Percentiles rank a stretch among this genome's conserved stretches.
phyloP scores from a whole-genome alignment of 30 jellyfish, hydroid and myxozoan genomes.

The Rhopilema esculentum region DNA sequence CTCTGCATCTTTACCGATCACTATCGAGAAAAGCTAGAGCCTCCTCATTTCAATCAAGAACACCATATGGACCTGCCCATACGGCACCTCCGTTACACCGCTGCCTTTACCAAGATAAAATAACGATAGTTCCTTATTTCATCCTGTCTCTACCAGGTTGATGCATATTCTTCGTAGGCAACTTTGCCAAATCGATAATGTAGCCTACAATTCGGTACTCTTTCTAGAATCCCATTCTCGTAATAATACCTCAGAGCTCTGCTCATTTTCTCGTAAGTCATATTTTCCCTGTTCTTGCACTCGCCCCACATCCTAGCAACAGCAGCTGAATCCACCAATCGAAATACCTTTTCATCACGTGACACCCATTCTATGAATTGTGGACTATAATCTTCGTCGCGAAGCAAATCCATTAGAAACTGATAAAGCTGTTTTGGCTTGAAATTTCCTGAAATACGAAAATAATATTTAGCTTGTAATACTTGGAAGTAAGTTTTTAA shows the following conservation, averaged over 20 bases:
- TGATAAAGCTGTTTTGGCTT: slow-evolving; percentile 77
- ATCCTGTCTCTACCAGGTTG: slow-evolving; percentile 57
- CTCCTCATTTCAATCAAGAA: background rate
- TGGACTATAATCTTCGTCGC: slow-evolving; percentile 71
- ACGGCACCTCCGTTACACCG: background rate
- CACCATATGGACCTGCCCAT: slow-evolving; percentile 3
- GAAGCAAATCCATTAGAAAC: slow-evolving; percentile 76
- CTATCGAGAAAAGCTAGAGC: background rate
- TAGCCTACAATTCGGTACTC: slow-evolving; percentile 84
- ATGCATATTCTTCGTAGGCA: slow-evolving; percentile 76
- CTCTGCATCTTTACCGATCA: background rate
- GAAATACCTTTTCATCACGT: slow-evolving; percentile 80
- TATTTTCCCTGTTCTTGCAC: slow-evolving; percentile 83
- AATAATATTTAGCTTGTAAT: background rate
- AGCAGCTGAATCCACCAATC: slow-evolving; percentile 87
- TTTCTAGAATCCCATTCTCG: slow-evolving; percentile 82
- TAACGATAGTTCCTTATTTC: too few relatives aligned
- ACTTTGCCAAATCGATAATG: slow-evolving; percentile 80
- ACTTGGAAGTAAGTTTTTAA: too few relatives aligned
- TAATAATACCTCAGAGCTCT: slow-evolving; percentile 81
- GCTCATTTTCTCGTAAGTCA: slow-evolving; percentile 91
- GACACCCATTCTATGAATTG: slow-evolving; percentile 85
- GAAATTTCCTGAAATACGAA: slow-evolving; percentile 21
- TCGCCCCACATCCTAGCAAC: slow-evolving; percentile 93
- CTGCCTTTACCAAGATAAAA: background rate